These are phyloP conservation scores for Elephantulus edwardii DNA, from an alignment of 2,113 vertebrate genomes.

Conservation along the genomic window DNA sequence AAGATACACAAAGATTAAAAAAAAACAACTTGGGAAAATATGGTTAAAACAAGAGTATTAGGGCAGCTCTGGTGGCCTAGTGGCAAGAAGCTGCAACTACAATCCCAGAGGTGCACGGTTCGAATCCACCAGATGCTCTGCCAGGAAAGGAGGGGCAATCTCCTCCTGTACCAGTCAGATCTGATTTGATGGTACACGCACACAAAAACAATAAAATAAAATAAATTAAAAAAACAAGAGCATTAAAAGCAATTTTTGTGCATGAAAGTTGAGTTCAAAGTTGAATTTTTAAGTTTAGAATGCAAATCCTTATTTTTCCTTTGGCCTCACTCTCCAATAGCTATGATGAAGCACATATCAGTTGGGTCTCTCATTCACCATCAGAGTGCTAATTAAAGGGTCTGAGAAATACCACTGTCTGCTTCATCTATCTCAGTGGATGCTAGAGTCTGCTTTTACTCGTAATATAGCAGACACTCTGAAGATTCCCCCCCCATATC, in stretches of 20 bases:
- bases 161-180: too few species aligned
- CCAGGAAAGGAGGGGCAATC: too few species aligned
- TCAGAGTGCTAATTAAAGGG: conserved; percentile 85
- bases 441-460: neutral
- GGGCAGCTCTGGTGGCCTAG: too few species aligned
- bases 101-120: too few species aligned
- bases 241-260: neutral
- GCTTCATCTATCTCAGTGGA: conserved; percentile 81
- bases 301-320: conserved; percentile 50
- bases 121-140: too few species aligned
- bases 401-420: conserved; percentile 83
- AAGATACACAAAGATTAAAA: neutral
- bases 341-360: conserved; percentile 80
- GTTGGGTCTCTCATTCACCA: conserved; percentile 70
- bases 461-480: neutral
- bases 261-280: neutral
- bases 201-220: too few species aligned
- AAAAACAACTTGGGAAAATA: conserved; percentile 46
- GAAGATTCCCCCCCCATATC: neutral
- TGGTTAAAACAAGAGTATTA: conserved; percentile 44
- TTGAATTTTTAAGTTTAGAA: conserved; percentile 41
- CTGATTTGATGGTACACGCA: too few species aligned
- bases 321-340: conserved; percentile 53
- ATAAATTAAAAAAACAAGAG: neutral
- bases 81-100: too few species aligned